These are phyloP conservation scores for Neopelma chrysocephalum DNA, from an alignment of 2,797 vertebrate species.

Conservation along the genomic window DNA sequence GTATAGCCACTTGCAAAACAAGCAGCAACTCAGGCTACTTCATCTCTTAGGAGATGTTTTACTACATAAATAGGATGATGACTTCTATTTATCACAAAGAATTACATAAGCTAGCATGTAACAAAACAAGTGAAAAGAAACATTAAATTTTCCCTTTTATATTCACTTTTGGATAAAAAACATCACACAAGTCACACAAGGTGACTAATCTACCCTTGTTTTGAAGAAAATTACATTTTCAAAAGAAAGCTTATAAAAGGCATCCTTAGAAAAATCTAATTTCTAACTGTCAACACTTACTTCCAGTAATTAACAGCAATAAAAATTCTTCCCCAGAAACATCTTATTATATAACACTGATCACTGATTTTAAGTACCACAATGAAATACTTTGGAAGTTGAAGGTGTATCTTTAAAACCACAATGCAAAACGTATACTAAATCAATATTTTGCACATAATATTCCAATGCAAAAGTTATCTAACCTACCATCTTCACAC, in stretches of 20 bases:
- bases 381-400: background rate
- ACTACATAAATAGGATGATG: background rate
- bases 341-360: background rate
- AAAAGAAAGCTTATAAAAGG: background rate
- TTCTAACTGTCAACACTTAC: background rate
- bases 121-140: background rate
- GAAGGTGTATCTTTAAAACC: background rate
- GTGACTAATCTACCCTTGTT: background rate
- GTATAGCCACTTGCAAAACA: background rate
- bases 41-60: background rate
- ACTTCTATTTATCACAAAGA: background rate
- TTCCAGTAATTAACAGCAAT: background rate
- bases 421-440: background rate
- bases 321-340: background rate
- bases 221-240: background rate
- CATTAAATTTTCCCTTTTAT: constrained; percentile 30
- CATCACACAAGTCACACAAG: background rate
- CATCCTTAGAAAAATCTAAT: background rate
- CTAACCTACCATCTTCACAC: background rate
- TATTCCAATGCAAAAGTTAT: background rate
- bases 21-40: background rate
- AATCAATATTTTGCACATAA: background rate
- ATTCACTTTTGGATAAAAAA: constrained; percentile 11
- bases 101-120: background rate
- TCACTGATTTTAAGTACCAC: background rate